A percentile compares a stretch with the other conserved stretches of the same genome.
Conservation (phyloP, 2,888 invertebrate genomes). For the Cataglyphis albicans region DNA sequence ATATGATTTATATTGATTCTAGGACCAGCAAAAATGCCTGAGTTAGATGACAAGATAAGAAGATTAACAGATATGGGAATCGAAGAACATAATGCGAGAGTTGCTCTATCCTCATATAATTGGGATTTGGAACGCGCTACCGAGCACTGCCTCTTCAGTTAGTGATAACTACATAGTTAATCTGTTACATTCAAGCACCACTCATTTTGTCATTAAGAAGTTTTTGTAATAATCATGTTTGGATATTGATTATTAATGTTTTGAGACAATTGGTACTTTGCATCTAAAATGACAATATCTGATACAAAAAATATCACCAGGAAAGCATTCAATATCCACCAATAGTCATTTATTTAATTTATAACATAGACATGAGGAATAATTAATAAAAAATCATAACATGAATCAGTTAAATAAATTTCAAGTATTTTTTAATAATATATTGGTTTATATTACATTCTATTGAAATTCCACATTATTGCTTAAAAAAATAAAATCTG, state of each 20-base stretch:
- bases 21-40: constrained; percentile 92
- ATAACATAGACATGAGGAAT: constrained; percentile 78
- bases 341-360: constrained; percentile 79
- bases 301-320: constrained; percentile 66
- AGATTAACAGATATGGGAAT: constrained; percentile 98
- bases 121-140: constrained; percentile 98
- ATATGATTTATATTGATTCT: constrained; percentile 70
- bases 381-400: constrained; percentile 68
- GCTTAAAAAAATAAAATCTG: constrained; percentile 6
- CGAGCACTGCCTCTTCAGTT: constrained; percentile 93
- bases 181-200: constrained; percentile 73
- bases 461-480: constrained; percentile 47
- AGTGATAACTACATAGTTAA: constrained; percentile 86
- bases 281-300: constrained; percentile 76
- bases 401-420: constrained; percentile 62
- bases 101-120: constrained; percentile 95
- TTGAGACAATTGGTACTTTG: constrained; percentile 72
- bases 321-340: constrained; percentile 70
- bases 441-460: constrained; percentile 58
- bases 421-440: constrained; percentile 51
- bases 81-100: constrained; percentile 94
- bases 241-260: constrained; percentile 72
- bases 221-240: constrained; percentile 71
- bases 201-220: constrained; percentile 74
- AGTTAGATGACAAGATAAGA: constrained; percentile 95